phyloP scores from a whole-genome alignment of 2,888 invertebrate genomes.

The Cryptocephalus primarius region DNA sequence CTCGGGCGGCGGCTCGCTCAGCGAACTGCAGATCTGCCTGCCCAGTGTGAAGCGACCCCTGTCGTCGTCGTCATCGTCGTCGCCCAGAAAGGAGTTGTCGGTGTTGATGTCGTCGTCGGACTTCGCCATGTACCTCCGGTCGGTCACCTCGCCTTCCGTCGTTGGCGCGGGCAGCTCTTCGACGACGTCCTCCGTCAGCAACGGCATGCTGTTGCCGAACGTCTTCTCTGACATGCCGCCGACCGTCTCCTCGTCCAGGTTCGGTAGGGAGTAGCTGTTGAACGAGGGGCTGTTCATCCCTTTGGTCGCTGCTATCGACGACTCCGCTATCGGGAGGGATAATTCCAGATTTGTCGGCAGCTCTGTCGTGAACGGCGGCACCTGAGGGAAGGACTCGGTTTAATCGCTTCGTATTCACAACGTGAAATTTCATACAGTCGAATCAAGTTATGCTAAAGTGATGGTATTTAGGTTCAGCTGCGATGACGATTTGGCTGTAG shows the following conservation, averaged over 20 bases:
- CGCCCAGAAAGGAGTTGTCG: constrained; percentile 8
- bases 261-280: constrained; percentile 29
- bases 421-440: too few species aligned
- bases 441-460: too few species aligned
- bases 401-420: too few species aligned
- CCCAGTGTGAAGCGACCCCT: constrained; percentile 31
- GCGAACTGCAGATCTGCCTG: constrained; percentile 34
- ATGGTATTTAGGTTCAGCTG: too few species aligned
- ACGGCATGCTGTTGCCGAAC: constrained; percentile 45
- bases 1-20: constrained; percentile 36
- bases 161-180: constrained; percentile 5
- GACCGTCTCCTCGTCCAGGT: constrained; percentile 32
- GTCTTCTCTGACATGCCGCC: constrained; percentile 30
- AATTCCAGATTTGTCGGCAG: constrained; percentile 44
- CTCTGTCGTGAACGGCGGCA: constrained; percentile 26
- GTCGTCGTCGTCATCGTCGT: constrained; percentile 10
- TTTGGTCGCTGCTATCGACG: constrained; percentile 41
- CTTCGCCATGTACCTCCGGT: neutral
- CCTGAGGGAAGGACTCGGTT: neutral
- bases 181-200: constrained; percentile 45
- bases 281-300: constrained; percentile 32
- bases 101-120: neutral
- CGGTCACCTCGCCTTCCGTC: neutral
- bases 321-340: constrained; percentile 61
- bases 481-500: too few species aligned